Conservation (phyloP, 2,113 vertebrate genomes). For the Pyrgilauda ruficollis region DNA sequence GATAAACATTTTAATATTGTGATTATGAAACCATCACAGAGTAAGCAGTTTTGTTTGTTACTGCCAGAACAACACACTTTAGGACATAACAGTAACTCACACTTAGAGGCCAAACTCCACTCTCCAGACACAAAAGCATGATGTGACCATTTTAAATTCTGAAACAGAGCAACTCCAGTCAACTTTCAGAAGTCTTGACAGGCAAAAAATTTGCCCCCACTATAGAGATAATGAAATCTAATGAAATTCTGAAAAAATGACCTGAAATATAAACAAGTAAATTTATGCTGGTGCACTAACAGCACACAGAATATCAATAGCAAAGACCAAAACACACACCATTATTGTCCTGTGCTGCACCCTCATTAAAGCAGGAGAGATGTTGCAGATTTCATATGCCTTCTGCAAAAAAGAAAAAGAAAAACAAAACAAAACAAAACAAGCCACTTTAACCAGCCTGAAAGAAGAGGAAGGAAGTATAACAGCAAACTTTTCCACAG, state of each 20-base stretch:
- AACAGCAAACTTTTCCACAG: neutral
- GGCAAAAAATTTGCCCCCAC: neutral
- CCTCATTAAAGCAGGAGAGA: conserved; percentile 46
- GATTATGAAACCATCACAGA: conserved; percentile 24
- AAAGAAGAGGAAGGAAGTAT: neutral
- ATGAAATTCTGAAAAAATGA: conserved; percentile 2
- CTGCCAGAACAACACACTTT: conserved; percentile 5
- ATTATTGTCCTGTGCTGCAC: conserved; percentile 43
- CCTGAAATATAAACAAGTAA: conserved; percentile 27
- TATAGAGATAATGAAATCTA: neutral
- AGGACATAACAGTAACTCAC: neutral
- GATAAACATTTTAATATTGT: conserved; percentile 45
- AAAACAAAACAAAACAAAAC: conserved; percentile 3
- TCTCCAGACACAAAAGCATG: neutral
- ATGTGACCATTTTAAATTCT: neutral
- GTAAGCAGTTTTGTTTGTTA: conserved; percentile 30
- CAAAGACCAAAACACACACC: conserved; percentile 47
- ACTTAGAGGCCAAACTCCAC: neutral
- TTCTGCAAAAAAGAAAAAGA: conserved; percentile 40
- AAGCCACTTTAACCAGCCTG: conserved; percentile 36
- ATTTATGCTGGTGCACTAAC: neutral
- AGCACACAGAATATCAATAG: neutral
- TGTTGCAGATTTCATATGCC: conserved; percentile 39
- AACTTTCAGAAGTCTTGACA: neutral
- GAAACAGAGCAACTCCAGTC: neutral